A percentile compares a stretch with the other conserved stretches of the same genome.
Conservation (phyloP, 2,113 vertebrate species). For the Syrrhaptes paradoxus region DNA sequence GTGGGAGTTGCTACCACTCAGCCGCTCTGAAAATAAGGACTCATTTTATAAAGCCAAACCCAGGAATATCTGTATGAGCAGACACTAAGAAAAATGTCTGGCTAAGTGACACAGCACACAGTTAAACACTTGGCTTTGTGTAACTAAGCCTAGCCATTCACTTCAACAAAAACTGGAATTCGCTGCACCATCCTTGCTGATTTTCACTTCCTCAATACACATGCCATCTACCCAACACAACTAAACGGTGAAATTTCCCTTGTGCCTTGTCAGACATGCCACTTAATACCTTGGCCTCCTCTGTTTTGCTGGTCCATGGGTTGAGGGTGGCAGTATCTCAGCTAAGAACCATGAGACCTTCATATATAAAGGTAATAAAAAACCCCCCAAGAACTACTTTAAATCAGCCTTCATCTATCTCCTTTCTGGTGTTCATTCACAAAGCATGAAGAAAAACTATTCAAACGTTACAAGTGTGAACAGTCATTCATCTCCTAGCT, state of each 20-base stretch:
- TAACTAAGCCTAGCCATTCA: not conserved
- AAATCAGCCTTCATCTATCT: not conserved
- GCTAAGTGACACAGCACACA: not conserved
- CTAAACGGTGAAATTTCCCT: not conserved
- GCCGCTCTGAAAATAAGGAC: not conserved
- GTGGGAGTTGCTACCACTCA: not conserved
- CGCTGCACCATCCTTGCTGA: not conserved
- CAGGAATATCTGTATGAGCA: not conserved
- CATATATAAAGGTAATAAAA: not conserved
- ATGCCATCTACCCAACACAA: not conserved
- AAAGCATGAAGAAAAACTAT: not conserved
- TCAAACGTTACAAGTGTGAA: not conserved
- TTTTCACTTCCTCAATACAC: not conserved
- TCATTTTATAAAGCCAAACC: not conserved
- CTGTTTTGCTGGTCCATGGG: fast-evolving
- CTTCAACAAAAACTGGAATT: not conserved
- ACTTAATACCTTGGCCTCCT: not conserved
- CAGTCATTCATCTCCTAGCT: constrained; percentile 31
- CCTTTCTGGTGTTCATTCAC: not conserved
- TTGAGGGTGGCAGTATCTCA: not conserved
- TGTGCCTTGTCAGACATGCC: not conserved
- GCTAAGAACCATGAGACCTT: not conserved
- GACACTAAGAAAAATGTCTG: not conserved
- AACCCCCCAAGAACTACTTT: not conserved
- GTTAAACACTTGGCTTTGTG: not conserved